Evolutionary conservation across 2,113 vertebrate genomes (phyloP).

Genomic region (Chamaea fasciata): DNA sequence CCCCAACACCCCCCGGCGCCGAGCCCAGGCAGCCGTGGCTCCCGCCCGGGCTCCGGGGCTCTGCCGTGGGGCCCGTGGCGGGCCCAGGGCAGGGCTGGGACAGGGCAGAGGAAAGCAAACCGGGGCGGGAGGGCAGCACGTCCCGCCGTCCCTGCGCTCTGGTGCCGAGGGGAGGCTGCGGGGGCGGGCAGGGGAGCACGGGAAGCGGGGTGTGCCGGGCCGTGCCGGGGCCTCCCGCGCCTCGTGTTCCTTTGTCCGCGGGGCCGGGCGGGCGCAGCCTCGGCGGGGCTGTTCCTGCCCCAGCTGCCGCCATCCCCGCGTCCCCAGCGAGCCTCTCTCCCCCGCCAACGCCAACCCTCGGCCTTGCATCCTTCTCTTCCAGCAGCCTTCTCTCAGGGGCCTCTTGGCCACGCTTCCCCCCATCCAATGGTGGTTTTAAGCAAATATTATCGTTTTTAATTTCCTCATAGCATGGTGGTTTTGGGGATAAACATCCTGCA

Average conservation of each 20-base stretch:
- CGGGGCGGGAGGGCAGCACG: fast-evolving
- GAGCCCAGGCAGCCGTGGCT: background rate
- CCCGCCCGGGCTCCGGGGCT: fast-evolving
- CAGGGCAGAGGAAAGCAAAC: fast-evolving
- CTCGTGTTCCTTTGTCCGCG: background rate
- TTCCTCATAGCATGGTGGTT: fast-evolving
- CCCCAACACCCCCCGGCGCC: fast-evolving
- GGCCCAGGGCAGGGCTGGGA: fast-evolving
- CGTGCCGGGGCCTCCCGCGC: background rate
- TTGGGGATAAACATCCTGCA: background rate
- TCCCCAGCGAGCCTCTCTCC: background rate
- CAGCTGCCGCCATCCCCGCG: background rate
- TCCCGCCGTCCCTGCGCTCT: fast-evolving
- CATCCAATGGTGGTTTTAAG: fast-evolving
- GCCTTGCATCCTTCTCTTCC: background rate
- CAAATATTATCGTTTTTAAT: fast-evolving
- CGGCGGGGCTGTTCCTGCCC: background rate
- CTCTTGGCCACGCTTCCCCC: background rate
- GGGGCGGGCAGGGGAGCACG: background rate
- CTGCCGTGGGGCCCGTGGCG: background rate
- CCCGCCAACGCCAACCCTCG: fast-evolving
- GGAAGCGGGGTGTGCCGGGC: background rate
- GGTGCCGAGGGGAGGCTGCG: background rate
- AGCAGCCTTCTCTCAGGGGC: background rate
- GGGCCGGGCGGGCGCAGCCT: background rate